Percentiles rank a stretch among this genome's conserved stretches.
phyloP scores from a whole-genome alignment of 1,140 invertebrate species.

The Sminthurides bifidus region DNA sequence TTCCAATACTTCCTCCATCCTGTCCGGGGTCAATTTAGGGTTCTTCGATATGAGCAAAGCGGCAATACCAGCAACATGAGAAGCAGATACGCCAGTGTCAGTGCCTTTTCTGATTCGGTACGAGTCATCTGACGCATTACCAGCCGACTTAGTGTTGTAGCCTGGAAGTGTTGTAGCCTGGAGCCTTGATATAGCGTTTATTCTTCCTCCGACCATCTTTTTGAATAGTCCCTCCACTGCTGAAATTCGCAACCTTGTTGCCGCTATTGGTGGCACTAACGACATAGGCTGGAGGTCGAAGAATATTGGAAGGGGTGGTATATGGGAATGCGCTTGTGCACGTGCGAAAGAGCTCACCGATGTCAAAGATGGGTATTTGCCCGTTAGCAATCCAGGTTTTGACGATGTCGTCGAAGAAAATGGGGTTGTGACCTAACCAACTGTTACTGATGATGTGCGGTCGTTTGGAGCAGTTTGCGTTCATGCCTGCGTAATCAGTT shows the following conservation, averaged over 20 bases:
- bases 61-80: too few relatives aligned
- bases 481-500: not conserved
- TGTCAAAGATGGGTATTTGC: not conserved
- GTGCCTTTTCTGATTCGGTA: too few relatives aligned
- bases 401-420: not conserved
- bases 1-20: too few relatives aligned
- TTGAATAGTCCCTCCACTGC: not conserved
- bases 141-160: too few relatives aligned
- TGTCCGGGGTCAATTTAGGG: too few relatives aligned
- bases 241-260: not conserved
- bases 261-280: not conserved
- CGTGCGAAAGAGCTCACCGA: not conserved
- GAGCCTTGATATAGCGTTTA: too few relatives aligned
- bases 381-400: not conserved
- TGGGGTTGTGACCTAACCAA: not conserved
- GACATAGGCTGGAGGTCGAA: too few relatives aligned
- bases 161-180: too few relatives aligned
- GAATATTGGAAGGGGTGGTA: not conserved
- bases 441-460: constrained; percentile 1
- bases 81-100: too few relatives aligned
- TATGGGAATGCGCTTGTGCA: not conserved
- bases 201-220: too few relatives aligned
- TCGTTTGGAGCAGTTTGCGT: constrained; percentile 3
- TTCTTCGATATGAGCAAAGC: too few relatives aligned
- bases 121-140: too few relatives aligned